Percentiles rank a stretch among this genome's conserved stretches.
Conservation (phyloP, 2,888 invertebrate genomes). For the Ichneumoninae sp. region DNA sequence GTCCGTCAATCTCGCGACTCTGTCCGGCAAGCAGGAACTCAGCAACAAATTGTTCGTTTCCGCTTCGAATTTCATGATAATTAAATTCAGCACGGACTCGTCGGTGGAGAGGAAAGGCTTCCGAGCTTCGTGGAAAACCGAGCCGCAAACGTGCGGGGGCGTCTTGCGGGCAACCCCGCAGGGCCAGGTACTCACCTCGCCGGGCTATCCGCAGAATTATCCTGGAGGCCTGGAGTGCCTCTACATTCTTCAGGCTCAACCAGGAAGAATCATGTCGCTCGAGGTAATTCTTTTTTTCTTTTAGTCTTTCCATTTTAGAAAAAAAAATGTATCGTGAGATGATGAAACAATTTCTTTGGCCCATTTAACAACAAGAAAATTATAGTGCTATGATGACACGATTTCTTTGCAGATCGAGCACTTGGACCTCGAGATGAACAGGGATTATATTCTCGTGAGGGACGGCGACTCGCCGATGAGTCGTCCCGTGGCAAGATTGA, state of each 20-base stretch:
- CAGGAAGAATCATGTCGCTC: constrained; percentile 95
- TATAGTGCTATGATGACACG: constrained; percentile 11
- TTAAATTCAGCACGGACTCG: constrained; percentile 98
- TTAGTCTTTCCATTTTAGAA: not conserved
- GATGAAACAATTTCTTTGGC: not conserved
- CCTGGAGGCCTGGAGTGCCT: constrained; percentile 98
- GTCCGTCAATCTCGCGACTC: constrained; percentile 94
- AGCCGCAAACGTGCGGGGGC: constrained; percentile 96
- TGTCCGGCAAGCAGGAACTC: constrained; percentile 96
- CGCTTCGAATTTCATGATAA: constrained; percentile 98
- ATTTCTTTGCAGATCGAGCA: constrained; percentile 88
- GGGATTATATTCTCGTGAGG: constrained; percentile 95
- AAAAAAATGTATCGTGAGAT: constrained; percentile 13
- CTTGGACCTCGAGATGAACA: constrained; percentile 91
- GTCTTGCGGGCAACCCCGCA: constrained; percentile 94
- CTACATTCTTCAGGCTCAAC: constrained; percentile 95
- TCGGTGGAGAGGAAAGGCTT: constrained; percentile 97
- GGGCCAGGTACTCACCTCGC: constrained; percentile 94
- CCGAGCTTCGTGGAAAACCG: constrained; percentile 96
- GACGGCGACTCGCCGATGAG: constrained; percentile 96
- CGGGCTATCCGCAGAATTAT: constrained; percentile 96
- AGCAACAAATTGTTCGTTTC: constrained; percentile 94
- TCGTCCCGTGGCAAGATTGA: constrained; percentile 92
- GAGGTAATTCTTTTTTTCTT: constrained; percentile 85
- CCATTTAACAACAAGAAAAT: not conserved